These are phyloP conservation scores for Rhinoraja longicauda DNA, from an alignment of 2,797 vertebrate species.

Conservation along the genomic window DNA sequence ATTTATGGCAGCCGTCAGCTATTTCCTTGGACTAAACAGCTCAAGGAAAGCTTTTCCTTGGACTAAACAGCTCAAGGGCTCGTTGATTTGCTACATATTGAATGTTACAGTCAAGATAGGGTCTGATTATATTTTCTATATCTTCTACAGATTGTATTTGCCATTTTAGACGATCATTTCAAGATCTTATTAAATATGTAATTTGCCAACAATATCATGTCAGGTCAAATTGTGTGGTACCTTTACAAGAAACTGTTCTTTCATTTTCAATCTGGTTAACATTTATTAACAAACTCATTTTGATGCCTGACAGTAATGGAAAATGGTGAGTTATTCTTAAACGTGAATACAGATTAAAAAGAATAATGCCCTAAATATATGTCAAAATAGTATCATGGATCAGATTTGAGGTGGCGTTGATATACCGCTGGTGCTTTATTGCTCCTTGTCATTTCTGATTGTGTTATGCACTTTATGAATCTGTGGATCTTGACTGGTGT, in stretches of 20 bases:
- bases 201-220: background rate
- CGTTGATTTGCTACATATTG: background rate
- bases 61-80: background rate
- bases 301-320: background rate
- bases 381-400: background rate
- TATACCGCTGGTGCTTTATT: background rate
- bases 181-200: background rate
- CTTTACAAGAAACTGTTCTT: background rate
- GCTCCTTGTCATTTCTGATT: background rate
- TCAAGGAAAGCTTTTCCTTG: background rate
- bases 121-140: background rate
- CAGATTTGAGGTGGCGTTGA: background rate
- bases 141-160: background rate
- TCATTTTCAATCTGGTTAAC: background rate
- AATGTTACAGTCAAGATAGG: background rate
- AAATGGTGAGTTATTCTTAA: background rate
- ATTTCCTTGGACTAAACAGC: background rate
- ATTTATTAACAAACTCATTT: background rate
- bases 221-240: background rate
- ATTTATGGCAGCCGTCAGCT: background rate
- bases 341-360: background rate
- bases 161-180: background rate
- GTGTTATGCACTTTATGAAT: background rate
- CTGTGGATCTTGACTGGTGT: background rate
- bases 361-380: background rate